Conservation (phyloP, 2,888 invertebrate species). For the Nemapogon koenigi region DNA sequence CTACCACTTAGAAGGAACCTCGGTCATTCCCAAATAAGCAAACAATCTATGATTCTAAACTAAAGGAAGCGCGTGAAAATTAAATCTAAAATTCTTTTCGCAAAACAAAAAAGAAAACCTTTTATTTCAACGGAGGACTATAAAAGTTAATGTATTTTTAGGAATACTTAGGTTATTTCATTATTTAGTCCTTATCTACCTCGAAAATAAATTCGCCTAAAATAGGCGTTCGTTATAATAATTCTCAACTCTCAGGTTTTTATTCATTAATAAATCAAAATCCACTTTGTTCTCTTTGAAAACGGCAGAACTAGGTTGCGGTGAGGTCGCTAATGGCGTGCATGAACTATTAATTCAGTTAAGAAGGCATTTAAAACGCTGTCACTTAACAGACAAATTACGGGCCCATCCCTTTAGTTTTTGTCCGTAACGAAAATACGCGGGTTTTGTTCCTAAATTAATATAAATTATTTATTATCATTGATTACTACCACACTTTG, state of each 20-base stretch:
- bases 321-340: conserved; percentile 8
- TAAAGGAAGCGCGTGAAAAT: too few relatives aligned
- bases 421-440: conserved; percentile 6
- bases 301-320: conserved; percentile 9
- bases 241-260: conserved; percentile 2
- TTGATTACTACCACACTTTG: too few relatives aligned
- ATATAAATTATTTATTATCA: conserved; percentile 3
- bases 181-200: neutral
- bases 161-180: conserved; percentile 2
- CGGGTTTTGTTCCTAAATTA: neutral
- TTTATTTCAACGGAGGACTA: too few relatives aligned
- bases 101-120: too few relatives aligned
- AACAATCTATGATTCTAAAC: too few relatives aligned
- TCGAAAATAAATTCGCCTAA: neutral
- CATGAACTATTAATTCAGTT: conserved; percentile 11
- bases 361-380: conserved; percentile 11
- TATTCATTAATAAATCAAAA: conserved; percentile 9
- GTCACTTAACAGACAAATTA: conserved; percentile 9
- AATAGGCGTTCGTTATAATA: conserved; percentile 1
- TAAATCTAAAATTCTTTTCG: too few relatives aligned
- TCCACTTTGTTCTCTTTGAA: conserved; percentile 6
- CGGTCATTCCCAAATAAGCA: too few relatives aligned
- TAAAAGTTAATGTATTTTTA: too few relatives aligned
- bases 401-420: conserved; percentile 7
- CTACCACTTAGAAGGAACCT: too few relatives aligned